Percentiles rank a stretch among this genome's conserved stretches.
Evolutionary conservation across 2,888 invertebrate species (phyloP).

Genomic region (Silvanus unidentatus): DNA sequence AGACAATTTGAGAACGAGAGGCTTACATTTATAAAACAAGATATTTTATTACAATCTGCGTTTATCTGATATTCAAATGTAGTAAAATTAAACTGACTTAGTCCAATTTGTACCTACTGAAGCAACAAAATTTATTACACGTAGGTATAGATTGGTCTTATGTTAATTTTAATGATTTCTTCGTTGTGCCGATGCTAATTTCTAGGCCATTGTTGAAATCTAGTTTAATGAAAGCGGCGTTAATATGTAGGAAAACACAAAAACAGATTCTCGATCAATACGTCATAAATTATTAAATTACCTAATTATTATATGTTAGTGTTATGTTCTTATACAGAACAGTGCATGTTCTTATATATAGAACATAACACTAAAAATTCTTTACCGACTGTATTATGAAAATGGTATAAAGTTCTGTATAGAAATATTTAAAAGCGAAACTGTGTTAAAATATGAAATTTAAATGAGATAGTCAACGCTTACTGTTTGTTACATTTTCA

Average conservation of each 20-base stretch:
- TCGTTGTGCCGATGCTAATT: too few relatives aligned
- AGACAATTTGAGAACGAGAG: slow-evolving; percentile 20
- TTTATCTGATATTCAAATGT: slow-evolving; percentile 10
- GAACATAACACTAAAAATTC: too few relatives aligned
- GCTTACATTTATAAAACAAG: slow-evolving; percentile 19
- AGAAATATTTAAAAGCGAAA: neutral
- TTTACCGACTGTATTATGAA: neutral
- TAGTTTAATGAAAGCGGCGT: too few relatives aligned
- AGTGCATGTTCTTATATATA: too few relatives aligned
- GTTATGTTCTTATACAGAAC: too few relatives aligned
- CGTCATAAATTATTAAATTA: too few relatives aligned
- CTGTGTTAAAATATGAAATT: slow-evolving; percentile 3
- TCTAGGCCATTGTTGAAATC: too few relatives aligned
- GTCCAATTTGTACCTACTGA: slow-evolving; percentile 3
- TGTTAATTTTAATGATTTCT: too few relatives aligned
- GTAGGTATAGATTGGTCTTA: too few relatives aligned
- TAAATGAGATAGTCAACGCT: slow-evolving; percentile 3
- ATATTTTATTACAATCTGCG: slow-evolving; percentile 17
- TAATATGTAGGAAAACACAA: too few relatives aligned
- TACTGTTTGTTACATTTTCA: slow-evolving; percentile 1
- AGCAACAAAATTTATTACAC: neutral
- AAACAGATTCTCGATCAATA: too few relatives aligned
- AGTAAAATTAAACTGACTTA: slow-evolving; percentile 6
- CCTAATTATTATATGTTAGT: too few relatives aligned
- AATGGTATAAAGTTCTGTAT: neutral